These are phyloP conservation scores for Diaprepes abbreviatus DNA, from an alignment of 2,888 invertebrate species.

Conservation along the genomic window DNA sequence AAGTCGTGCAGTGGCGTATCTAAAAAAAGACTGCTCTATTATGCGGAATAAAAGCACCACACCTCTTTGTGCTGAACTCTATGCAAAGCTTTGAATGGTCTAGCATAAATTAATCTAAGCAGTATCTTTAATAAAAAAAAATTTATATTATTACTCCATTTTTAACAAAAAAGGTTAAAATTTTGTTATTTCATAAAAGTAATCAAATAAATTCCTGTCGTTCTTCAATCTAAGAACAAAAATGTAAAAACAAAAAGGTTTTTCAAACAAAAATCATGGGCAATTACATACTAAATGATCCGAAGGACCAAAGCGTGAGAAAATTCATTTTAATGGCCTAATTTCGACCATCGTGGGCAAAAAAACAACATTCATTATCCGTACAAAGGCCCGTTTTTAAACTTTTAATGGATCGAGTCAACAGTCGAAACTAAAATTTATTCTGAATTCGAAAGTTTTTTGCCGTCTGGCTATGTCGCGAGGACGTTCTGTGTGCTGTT, in stretches of 20 bases:
- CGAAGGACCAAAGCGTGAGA: slow-evolving; percentile 26
- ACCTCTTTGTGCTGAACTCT: too few species aligned
- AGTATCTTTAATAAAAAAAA: too few species aligned
- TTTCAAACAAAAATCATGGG: slow-evolving; percentile 18
- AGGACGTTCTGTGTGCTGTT: slow-evolving; percentile 48
- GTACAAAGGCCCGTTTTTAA: slow-evolving; percentile 66
- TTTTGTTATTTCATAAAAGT: too few species aligned
- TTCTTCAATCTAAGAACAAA: background rate
- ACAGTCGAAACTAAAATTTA: slow-evolving; percentile 58
- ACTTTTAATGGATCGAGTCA: slow-evolving; percentile 64
- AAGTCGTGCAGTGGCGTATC: too few species aligned
- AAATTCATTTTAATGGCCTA: slow-evolving; percentile 28
- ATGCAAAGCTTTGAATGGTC: too few species aligned
- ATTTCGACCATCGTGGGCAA: slow-evolving; percentile 50
- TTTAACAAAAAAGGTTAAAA: too few species aligned
- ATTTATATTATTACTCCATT: too few species aligned
- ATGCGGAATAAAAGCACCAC: too few species aligned
- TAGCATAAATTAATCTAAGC: too few species aligned
- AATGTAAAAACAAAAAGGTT: background rate
- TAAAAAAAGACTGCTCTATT: too few species aligned
- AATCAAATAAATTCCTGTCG: too few species aligned
- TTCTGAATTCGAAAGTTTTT: slow-evolving; percentile 58
- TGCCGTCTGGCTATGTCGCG: slow-evolving; percentile 65
- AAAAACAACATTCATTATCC: slow-evolving; percentile 55
- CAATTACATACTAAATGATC: slow-evolving; percentile 14